Percentiles rank a stretch among this genome's conserved stretches.
phyloP scores from a whole-genome alignment of 2,888 invertebrate species.

The Phalangium opilio region DNA sequence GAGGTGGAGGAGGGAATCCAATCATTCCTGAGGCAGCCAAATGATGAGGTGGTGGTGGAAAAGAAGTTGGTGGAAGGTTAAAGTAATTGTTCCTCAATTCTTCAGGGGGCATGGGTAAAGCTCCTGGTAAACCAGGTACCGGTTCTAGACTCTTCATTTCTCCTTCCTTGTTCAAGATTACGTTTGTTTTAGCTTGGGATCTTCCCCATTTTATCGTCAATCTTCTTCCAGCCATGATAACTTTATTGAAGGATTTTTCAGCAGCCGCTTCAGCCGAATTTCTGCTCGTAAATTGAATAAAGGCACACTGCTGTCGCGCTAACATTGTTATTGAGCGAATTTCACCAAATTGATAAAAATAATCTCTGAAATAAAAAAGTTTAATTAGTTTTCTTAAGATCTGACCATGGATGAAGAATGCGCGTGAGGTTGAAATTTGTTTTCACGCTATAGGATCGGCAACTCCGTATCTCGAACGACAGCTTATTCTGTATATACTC shows the following conservation, averaged over 20 bases:
- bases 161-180: slow-evolving; percentile 12
- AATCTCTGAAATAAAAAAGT: slow-evolving; percentile 47
- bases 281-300: slow-evolving; percentile 86
- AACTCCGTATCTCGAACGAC: no score
- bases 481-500: no score
- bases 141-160: slow-evolving; percentile 40
- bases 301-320: slow-evolving; percentile 78
- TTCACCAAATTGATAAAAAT: slow-evolving; percentile 98
- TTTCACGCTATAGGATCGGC: no score
- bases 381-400: no score
- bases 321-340: slow-evolving; percentile 85
- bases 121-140: slow-evolving; percentile 60
- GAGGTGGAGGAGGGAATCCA: neutral
- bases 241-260: slow-evolving; percentile 86
- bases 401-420: no score
- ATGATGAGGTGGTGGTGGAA: slow-evolving; percentile 14
- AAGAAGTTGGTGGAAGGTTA: slow-evolving; percentile 33
- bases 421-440: no score
- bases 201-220: slow-evolving; percentile 98
- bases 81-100: slow-evolving; percentile 46
- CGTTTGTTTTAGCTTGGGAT: slow-evolving; percentile 60
- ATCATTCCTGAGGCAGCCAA: neutral
- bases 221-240: slow-evolving; percentile 65
- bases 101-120: slow-evolving; percentile 46
- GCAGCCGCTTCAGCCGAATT: slow-evolving; percentile 83